Conservation (phyloP, 2,797 vertebrate genomes). For the Peromyscus nudipes region DNA sequence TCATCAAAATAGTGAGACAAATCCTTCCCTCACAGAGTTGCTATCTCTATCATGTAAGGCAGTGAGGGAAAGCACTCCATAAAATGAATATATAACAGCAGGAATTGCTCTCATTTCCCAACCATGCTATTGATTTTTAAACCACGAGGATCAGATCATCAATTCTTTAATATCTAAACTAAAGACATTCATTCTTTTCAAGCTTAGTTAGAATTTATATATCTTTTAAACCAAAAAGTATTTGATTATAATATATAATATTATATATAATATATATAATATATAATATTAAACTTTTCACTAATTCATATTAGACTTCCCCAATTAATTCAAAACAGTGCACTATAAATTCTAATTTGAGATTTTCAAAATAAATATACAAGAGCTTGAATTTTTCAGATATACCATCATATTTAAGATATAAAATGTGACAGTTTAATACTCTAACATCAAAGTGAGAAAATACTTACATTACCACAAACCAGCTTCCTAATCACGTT, state of each 20-base stretch:
- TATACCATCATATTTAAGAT: slow-evolving; percentile 54
- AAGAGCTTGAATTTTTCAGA: slow-evolving; percentile 64
- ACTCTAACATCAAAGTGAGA: slow-evolving; percentile 63
- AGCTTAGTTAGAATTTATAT: slow-evolving; percentile 34
- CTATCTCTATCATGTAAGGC: slow-evolving; percentile 25
- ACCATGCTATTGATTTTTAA: slow-evolving; percentile 48
- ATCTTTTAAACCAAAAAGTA: slow-evolving; percentile 58
- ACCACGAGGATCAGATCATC: neutral
- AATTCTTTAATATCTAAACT: slow-evolving; percentile 8
- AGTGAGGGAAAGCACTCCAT: neutral
- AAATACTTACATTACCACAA: slow-evolving; percentile 64
- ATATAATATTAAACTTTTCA: neutral
- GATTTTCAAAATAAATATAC: slow-evolving; percentile 59
- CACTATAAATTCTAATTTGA: slow-evolving; percentile 53
- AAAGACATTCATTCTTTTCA: slow-evolving; percentile 42
- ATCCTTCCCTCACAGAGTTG: slow-evolving; percentile 16
- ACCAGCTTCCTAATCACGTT: slow-evolving; percentile 40
- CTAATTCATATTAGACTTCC: slow-evolving; percentile 45
- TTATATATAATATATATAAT: no score
- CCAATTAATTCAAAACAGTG: slow-evolving; percentile 57
- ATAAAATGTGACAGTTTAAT: slow-evolving; percentile 33
- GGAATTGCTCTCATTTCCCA: slow-evolving; percentile 40
- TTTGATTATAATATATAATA: no score
- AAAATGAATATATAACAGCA: neutral
- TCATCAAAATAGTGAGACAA: slow-evolving; percentile 63